These are phyloP conservation scores for Cochlearius cochlearius DNA, from an alignment of 2,113 vertebrate species.

Conservation along the genomic window DNA sequence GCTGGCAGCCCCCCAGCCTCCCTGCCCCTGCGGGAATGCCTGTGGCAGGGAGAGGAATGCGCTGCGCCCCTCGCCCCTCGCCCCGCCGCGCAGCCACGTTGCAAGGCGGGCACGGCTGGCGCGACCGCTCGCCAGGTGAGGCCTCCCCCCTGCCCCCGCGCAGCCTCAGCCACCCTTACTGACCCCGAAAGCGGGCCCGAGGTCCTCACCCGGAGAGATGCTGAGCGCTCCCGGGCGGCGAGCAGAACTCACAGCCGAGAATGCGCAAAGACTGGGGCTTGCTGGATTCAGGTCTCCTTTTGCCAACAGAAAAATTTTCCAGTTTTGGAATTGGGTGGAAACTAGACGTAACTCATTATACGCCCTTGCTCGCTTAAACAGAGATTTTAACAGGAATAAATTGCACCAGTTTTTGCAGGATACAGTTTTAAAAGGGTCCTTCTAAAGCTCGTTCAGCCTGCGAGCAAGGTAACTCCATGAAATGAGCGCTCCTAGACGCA, in stretches of 20 bases:
- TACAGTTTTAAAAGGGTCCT: background rate
- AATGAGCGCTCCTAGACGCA: background rate
- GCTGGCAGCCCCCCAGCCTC: slow-evolving; percentile 67
- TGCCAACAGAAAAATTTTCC: background rate
- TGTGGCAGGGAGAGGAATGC: slow-evolving; percentile 69
- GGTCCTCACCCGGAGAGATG: background rate
- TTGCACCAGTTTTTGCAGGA: background rate
- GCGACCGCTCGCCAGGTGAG: slow-evolving; percentile 21
- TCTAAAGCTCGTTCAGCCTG: background rate
- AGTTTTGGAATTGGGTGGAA: background rate
- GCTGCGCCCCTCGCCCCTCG: background rate
- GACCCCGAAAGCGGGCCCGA: background rate
- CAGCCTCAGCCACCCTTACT: background rate
- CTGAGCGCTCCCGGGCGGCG: background rate
- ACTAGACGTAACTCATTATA: background rate
- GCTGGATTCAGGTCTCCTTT: background rate
- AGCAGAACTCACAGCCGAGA: background rate
- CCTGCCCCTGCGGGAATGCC: slow-evolving; percentile 61
- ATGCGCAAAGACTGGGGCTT: background rate
- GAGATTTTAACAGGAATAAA: background rate
- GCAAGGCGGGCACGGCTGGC: background rate
- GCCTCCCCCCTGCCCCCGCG: background rate
- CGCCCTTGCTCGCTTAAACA: background rate
- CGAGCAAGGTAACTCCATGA: background rate
- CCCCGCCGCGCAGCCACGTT: background rate